Evolutionary conservation across 2,113 vertebrate genomes (phyloP).

Genomic region (Macrotis lagotis): DNA sequence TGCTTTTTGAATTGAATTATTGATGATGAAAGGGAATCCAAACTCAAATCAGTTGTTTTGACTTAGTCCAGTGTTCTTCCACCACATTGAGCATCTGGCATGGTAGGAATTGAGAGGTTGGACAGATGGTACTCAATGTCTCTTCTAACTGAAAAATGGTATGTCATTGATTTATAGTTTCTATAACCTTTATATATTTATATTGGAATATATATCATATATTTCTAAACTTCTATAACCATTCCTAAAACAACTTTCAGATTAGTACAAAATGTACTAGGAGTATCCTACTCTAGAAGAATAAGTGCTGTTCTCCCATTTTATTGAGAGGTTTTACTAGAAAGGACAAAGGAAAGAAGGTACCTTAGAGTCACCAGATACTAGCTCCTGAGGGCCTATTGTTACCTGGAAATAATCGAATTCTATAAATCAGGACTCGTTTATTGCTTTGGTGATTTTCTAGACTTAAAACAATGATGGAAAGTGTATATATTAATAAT

Average conservation of each 20-base stretch:
- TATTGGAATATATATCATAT: too few species aligned
- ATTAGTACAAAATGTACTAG: not conserved
- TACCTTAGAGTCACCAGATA: not conserved
- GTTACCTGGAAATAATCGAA: not conserved
- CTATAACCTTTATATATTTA: too few species aligned
- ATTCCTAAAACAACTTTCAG: slow-evolving; percentile 5
- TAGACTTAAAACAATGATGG: not conserved
- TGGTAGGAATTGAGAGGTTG: not conserved
- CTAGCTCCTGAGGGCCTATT: not conserved
- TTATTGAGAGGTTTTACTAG: not conserved
- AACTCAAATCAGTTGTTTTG: not conserved
- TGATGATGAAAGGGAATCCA: not conserved
- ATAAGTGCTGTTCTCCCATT: not conserved
- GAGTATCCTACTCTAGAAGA: not conserved
- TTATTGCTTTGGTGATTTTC: not conserved
- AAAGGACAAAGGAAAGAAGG: not conserved
- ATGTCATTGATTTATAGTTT: not conserved
- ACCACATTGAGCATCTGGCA: not conserved
- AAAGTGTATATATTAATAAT: not conserved
- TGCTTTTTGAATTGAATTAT: not conserved
- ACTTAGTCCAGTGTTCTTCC: not conserved
- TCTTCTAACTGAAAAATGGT: not conserved
- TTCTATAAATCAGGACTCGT: not conserved
- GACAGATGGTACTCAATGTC: not conserved
- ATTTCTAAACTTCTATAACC: too few species aligned